Evolutionary conservation across 2,113 vertebrate genomes (phyloP).

Genomic region (Lepus timidus): DNA sequence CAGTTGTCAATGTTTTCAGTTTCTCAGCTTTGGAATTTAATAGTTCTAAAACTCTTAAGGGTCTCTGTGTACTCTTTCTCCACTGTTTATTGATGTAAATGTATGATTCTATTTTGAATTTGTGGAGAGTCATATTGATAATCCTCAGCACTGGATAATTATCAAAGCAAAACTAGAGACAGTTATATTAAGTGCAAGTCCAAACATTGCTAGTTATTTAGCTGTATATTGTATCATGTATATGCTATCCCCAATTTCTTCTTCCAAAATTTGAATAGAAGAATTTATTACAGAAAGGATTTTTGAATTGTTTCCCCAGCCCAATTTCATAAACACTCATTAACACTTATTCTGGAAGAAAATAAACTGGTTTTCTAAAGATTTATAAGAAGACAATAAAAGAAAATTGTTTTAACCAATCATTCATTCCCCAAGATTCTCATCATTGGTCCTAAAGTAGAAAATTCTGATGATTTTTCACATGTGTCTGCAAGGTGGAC

Average conservation of each 20-base stretch:
- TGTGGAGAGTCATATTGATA: neutral
- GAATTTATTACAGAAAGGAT: neutral
- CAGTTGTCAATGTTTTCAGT: neutral
- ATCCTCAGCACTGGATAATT: neutral
- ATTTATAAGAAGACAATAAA: neutral
- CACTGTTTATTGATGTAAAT: neutral
- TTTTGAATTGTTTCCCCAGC: neutral
- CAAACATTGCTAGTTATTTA: neutral
- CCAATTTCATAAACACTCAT: neutral
- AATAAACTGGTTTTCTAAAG: neutral
- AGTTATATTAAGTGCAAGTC: neutral
- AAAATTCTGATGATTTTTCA: neutral
- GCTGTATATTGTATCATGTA: neutral
- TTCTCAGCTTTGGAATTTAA: neutral
- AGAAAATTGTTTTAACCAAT: neutral
- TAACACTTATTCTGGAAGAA: neutral
- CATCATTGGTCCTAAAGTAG: neutral
- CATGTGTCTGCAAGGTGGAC: neutral
- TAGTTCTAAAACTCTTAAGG: neutral
- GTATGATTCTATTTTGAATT: neutral
- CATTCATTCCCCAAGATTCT: neutral
- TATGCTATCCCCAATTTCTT: neutral
- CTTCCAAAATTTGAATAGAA: neutral
- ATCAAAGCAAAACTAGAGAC: neutral
- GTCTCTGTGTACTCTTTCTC: neutral